phyloP scores from a whole-genome alignment of 1,140 invertebrate species.

The Tribolium madens region DNA sequence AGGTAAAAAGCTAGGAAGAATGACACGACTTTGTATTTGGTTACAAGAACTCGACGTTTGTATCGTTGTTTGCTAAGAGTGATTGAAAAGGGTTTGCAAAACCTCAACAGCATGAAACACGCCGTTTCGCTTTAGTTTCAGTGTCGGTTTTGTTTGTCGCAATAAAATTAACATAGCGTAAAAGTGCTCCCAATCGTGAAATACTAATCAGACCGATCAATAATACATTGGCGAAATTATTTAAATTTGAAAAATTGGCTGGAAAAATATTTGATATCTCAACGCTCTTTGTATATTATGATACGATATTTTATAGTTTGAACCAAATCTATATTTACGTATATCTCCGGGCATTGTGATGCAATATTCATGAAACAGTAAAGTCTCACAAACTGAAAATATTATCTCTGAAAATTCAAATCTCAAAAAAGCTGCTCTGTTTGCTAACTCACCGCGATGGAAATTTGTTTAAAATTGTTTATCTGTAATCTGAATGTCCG shows the following conservation, averaged over 20 bases:
- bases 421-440: background rate
- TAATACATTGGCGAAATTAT: background rate
- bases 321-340: background rate
- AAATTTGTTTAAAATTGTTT: background rate
- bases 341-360: background rate
- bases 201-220: background rate
- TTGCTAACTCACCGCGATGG: background rate
- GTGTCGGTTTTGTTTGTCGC: background rate
- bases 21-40: background rate
- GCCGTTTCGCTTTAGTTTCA: background rate
- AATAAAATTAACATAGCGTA: background rate
- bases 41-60: background rate
- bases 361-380: background rate
- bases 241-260: background rate
- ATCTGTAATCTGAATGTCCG: background rate
- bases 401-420: background rate
- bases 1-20: background rate
- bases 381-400: background rate
- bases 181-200: background rate
- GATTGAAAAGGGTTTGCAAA: constrained; percentile 25
- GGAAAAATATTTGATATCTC: background rate
- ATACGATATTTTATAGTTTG: background rate
- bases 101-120: constrained; percentile 3
- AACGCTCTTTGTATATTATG: background rate
- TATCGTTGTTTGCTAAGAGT: constrained; percentile 9